Percentiles rank a stretch among this genome's conserved stretches.
Evolutionary conservation across 2,888 invertebrate genomes (phyloP).

Genomic region (Stictocephala bisonia): DNA sequence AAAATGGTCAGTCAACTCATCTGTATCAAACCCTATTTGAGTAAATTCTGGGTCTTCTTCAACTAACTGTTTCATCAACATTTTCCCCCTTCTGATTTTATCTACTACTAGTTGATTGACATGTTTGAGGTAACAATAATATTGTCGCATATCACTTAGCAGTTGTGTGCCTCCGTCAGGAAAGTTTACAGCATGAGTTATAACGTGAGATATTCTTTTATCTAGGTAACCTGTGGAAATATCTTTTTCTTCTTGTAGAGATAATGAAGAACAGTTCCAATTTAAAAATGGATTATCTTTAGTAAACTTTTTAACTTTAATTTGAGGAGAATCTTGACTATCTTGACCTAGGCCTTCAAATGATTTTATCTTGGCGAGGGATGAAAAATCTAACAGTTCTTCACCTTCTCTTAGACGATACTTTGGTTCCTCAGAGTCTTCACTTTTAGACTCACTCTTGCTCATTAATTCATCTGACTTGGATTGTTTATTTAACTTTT

Average conservation of each 20-base stretch:
- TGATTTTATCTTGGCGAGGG: too few species aligned
- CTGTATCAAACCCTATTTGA: background rate
- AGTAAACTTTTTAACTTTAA: background rate
- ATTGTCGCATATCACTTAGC: background rate
- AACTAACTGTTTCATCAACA: background rate
- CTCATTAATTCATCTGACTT: too few species aligned
- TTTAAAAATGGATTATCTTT: background rate
- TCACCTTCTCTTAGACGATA: too few species aligned
- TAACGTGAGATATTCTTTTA: constrained; percentile 11
- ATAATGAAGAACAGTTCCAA: background rate
- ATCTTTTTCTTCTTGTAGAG: background rate
- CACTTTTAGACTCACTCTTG: too few species aligned
- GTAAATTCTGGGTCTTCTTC: background rate
- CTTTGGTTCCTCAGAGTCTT: too few species aligned
- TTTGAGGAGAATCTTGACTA: background rate
- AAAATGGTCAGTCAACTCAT: background rate
- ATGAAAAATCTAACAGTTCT: too few species aligned
- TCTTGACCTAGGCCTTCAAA: too few species aligned
- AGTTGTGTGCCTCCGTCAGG: background rate
- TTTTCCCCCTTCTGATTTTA: background rate
- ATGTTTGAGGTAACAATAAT: constrained; percentile 4
- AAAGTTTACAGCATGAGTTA: background rate
- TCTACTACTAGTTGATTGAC: background rate
- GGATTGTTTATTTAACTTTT: too few species aligned
- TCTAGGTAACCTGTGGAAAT: background rate